Conservation (phyloP, 1,140 invertebrate genomes). For the Diachasma alloeum region DNA sequence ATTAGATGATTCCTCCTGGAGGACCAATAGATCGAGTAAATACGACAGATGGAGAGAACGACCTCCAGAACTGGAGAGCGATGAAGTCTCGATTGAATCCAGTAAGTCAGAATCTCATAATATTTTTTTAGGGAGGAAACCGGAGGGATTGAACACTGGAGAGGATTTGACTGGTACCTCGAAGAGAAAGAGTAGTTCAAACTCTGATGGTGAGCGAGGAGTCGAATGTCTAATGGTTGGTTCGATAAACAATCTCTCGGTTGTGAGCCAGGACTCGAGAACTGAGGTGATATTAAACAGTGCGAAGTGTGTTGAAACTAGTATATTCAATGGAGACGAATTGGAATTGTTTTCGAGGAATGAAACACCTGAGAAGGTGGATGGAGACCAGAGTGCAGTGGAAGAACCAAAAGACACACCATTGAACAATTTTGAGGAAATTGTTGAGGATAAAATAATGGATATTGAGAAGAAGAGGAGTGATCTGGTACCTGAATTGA, state of each 20-base stretch:
- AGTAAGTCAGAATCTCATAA: neutral
- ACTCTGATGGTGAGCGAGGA: conserved; percentile 9
- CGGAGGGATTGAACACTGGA: neutral
- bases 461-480: neutral
- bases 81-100: neutral
- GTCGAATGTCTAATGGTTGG: neutral
- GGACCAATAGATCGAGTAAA: neutral
- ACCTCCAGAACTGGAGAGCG: neutral
- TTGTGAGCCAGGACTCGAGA: neutral
- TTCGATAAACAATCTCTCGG: neutral
- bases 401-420: neutral
- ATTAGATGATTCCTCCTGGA: conserved; percentile 10
- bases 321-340: conserved; percentile 25
- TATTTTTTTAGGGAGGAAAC: neutral
- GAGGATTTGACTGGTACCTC: neutral
- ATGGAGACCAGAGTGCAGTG: neutral
- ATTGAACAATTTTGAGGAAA: neutral
- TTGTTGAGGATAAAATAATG: neutral
- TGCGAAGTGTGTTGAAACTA: neutral
- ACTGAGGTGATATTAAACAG: neutral
- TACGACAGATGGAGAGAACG: conserved; percentile 18
- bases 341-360: conserved; percentile 28
- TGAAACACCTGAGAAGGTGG: neutral
- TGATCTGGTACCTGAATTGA: neutral
- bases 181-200: neutral